Evolutionary conservation across 2,888 invertebrate genomes (phyloP).

Genomic region (Busseola fusca): DNA sequence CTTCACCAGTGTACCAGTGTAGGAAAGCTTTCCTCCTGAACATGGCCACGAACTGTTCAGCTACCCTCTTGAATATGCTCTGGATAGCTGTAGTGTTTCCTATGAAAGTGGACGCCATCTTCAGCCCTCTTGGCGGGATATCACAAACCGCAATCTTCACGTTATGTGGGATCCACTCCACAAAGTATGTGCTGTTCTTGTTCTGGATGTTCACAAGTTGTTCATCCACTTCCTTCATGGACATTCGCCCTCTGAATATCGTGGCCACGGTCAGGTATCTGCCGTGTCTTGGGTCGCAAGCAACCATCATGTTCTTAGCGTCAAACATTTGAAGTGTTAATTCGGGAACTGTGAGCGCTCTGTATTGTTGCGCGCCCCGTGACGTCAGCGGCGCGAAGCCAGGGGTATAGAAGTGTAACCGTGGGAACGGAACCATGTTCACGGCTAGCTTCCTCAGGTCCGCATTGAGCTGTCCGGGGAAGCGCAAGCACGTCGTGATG

Average conservation of each 20-base stretch:
- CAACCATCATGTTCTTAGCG: constrained; percentile 95
- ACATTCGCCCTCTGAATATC: constrained; percentile 96
- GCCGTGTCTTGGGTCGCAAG: constrained; percentile 97
- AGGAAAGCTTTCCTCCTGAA: constrained; percentile 98
- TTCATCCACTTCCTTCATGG: constrained; percentile 97
- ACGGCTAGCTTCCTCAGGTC: constrained; percentile 84
- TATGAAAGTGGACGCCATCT: constrained; percentile 96
- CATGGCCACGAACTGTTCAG: constrained; percentile 97
- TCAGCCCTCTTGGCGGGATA: constrained; percentile 92
- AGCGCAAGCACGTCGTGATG: constrained; percentile 94
- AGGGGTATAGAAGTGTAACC: constrained; percentile 89
- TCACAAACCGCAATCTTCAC: constrained; percentile 94
- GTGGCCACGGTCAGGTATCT: constrained; percentile 96
- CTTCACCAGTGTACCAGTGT: constrained; percentile 98
- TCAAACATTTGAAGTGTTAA: constrained; percentile 91
- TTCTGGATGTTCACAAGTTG: constrained; percentile 93
- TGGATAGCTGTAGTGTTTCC: constrained; percentile 96
- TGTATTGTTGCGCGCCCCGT: constrained; percentile 95
- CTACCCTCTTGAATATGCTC: constrained; percentile 95
- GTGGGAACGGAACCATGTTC: constrained; percentile 91
- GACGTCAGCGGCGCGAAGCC: constrained; percentile 92
- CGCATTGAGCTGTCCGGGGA: constrained; percentile 86
- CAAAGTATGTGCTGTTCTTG: constrained; percentile 93
- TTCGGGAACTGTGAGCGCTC: constrained; percentile 97
- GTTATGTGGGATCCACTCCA: constrained; percentile 95